Base-by-base conservation (phyloP, 1,140 invertebrate genomes). In the Bombus huntii region DNA sequence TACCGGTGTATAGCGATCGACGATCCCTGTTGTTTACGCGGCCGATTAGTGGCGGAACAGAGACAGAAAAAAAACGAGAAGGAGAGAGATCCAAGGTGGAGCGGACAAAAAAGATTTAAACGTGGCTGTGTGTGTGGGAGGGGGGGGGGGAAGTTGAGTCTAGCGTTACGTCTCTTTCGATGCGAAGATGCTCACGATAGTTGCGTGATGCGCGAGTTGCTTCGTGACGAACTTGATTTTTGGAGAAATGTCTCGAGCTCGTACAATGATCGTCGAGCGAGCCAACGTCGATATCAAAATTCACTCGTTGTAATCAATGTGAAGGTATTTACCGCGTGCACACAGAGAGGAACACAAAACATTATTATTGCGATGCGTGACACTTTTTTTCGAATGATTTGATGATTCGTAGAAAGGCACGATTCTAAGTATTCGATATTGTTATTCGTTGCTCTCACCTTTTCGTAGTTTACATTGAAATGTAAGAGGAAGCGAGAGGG, bases 1-100 rank as follows among this genome's bases (percentile, higher is more conserved):
- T 65, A 80, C 77, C 87, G 86, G 76, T 68, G 59, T 66, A 47
- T 44, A 77, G 44, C 66, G 42, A 78, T 80, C 65, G 79, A 66
- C 62, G 44, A 13, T 62, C 74, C 44, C 15, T 18, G 59, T 68
- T 89, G 77, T 81, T 83, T 81, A 65, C 62, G 78, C 62, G n/a
- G 39, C 28, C 31, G 87, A 71, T 73, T 65, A 72, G 31, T 37
- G 84, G 18, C 47, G 65, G 57, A 31, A 88, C 65, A 68, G 37
- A 31, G 44, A 85, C 22, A 44, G 62, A 62, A n/a, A 66, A 13
- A 42, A 31, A 15, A 65, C 22, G 22, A 57, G 28, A 31, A 34
- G 10, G 28, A 57, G 5, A 31, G 65, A 44, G 18, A 53, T 10
- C 6, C 42, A 47, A 31, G 59, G 9, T 74, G 73, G 15, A 83